These are phyloP conservation scores for Saccostrea glomerata DNA, from an alignment of 1,140 invertebrate genomes.

Conservation along the genomic window DNA sequence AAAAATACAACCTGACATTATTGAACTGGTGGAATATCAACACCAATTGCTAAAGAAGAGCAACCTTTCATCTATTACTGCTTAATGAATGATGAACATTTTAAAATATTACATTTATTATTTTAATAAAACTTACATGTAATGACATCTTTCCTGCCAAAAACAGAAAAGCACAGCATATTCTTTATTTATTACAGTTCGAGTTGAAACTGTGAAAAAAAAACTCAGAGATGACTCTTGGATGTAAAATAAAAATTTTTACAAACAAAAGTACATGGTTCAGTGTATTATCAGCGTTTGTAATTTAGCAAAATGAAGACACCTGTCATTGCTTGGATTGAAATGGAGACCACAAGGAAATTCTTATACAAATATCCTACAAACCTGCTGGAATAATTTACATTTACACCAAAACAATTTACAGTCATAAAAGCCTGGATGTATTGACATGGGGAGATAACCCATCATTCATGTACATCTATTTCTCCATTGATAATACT, in stretches of 20 bases:
- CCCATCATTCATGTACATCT: background rate
- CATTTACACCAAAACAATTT: background rate
- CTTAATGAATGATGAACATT: background rate
- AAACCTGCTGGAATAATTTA: background rate
- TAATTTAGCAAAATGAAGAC: background rate
- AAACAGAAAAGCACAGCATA: background rate
- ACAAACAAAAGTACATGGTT: background rate
- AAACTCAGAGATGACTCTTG: background rate
- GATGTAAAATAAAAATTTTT: background rate
- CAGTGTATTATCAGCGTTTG: background rate
- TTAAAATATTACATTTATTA: background rate
- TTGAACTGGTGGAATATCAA: background rate
- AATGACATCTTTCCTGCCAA: background rate
- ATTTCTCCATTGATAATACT: background rate
- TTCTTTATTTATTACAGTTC: background rate
- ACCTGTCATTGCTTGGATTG: background rate
- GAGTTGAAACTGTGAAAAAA: background rate
- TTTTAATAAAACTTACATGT: background rate
- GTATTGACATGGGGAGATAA: background rate
- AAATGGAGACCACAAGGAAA: background rate
- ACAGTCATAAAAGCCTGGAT: background rate
- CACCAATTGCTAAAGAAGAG: background rate
- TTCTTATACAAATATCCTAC: background rate
- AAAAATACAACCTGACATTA: conserved; percentile 18
- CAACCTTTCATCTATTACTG: background rate